Conservation (phyloP, 1,140 invertebrate species). For the Sarcophaga peregrina region DNA sequence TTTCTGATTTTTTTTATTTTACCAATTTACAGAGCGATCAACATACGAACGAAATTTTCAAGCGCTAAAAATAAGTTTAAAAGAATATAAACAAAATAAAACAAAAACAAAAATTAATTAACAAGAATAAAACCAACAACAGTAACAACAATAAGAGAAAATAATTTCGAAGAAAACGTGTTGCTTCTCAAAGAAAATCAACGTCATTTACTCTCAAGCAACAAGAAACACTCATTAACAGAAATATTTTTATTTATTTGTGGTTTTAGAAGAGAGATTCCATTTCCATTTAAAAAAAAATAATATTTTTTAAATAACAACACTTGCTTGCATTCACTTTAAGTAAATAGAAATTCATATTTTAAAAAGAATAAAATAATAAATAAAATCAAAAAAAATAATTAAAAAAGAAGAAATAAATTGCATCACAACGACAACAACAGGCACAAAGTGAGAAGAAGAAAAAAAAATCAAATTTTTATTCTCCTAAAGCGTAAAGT, state of each 20-base stretch:
- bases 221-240: neutral
- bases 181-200: neutral
- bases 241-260: neutral
- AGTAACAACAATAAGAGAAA: neutral
- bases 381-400: neutral
- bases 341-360: neutral
- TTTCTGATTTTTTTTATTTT: neutral
- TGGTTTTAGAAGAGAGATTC: conserved; percentile 3
- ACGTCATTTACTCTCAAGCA: neutral
- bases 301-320: neutral
- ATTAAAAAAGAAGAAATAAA: neutral
- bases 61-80: neutral
- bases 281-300: neutral
- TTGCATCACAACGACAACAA: neutral
- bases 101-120: neutral
- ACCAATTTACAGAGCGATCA: conserved; percentile 12
- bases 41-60: conserved; percentile 6
- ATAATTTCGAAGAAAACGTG: neutral
- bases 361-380: too few relatives aligned
- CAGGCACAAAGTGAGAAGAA: neutral
- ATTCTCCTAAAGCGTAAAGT: neutral
- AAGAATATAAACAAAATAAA: too few relatives aligned
- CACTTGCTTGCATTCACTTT: conserved; percentile 3
- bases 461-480: neutral
- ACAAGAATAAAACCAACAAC: neutral